These are phyloP conservation scores for Protaetia brevitarsis DNA, from an alignment of 1,140 invertebrate genomes.

Conservation along the genomic window DNA sequence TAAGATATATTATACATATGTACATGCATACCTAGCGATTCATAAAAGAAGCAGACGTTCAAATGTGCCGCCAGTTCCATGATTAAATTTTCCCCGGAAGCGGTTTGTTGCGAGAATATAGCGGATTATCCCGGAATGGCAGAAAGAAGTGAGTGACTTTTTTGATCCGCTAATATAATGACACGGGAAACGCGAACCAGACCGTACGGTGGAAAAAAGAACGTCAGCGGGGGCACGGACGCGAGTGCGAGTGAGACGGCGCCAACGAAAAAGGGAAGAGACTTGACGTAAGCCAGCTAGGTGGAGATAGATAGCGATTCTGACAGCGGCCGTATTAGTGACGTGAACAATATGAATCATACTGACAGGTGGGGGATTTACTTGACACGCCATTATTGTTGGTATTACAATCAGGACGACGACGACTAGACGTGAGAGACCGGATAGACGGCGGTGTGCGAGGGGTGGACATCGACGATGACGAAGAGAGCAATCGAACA, in stretches of 20 bases:
- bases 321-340: conserved; percentile 21
- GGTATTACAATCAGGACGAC: conserved; percentile 19
- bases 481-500: neutral
- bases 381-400: conserved; percentile 20
- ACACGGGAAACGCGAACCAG: neutral
- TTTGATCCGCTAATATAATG: conserved; percentile 15
- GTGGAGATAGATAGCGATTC: conserved; percentile 18
- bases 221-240: neutral
- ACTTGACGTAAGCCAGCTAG: neutral
- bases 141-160: conserved; percentile 18
- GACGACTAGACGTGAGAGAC: no score
- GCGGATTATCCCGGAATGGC: conserved; percentile 2
- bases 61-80: neutral
- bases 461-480: neutral
- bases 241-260: neutral
- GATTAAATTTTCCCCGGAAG: conserved; percentile 8
- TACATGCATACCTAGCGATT: no score
- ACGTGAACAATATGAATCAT: conserved; percentile 23
- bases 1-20: no score
- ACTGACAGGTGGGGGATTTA: conserved; percentile 22
- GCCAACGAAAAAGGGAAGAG: neutral
- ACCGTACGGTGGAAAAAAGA: neutral
- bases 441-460: no score
- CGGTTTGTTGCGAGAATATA: conserved; percentile 4
- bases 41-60: no score